These are phyloP conservation scores for Hippocampus abdominalis DNA, from an alignment of 2,113 vertebrate species.

Conservation along the genomic window DNA sequence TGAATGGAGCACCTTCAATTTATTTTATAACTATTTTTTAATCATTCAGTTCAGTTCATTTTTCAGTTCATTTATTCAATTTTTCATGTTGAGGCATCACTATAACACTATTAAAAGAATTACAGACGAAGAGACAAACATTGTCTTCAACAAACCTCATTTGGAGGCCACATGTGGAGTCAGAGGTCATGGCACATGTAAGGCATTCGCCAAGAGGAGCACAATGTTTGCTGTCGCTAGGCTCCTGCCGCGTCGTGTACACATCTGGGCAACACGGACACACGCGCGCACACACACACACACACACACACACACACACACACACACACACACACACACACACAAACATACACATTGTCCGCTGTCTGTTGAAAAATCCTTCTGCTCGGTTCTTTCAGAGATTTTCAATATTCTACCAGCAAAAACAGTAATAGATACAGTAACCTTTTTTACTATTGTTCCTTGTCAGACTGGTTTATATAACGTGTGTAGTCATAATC, in stretches of 20 bases:
- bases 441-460: neutral
- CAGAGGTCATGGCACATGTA: constrained; percentile 48
- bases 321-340: neutral
- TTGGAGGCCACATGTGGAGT: constrained; percentile 24
- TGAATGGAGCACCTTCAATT: neutral
- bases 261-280: constrained; percentile 46
- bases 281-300: neutral
- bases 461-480: neutral
- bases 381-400: neutral
- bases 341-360: neutral
- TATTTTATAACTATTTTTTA: neutral
- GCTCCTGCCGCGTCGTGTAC: constrained; percentile 25
- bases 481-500: neutral
- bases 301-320: neutral
- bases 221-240: constrained; percentile 40
- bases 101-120: neutral
- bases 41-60: neutral
- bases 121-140: constrained; percentile 11
- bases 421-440: neutral
- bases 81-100: neutral
- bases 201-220: constrained; percentile 33
- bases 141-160: constrained; percentile 31
- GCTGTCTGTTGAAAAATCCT: neutral
- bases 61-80: neutral
- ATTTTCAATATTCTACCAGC: neutral